A percentile compares a stretch with the other conserved stretches of the same genome.
Conservation (phyloP, 2,113 vertebrate genomes). For the Gorilla gorilla region DNA sequence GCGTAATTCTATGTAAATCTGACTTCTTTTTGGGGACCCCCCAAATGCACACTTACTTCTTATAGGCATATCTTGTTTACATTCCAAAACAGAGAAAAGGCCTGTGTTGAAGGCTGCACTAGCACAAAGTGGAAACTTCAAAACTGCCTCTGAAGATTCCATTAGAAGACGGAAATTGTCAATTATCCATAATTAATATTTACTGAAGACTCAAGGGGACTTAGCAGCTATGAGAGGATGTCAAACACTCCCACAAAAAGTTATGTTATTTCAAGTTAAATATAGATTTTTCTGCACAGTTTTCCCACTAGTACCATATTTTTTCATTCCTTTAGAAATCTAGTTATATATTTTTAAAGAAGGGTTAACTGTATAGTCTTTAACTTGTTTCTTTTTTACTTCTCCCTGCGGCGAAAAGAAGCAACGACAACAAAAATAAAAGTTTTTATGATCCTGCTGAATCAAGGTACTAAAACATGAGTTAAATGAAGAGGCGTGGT, state of each 20-base stretch:
- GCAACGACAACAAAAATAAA: conserved; percentile 74
- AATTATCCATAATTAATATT: conserved; percentile 72
- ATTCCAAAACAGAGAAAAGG: not conserved
- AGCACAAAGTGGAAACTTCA: not conserved
- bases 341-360: conserved; percentile 74
- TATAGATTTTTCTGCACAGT: conserved; percentile 46
- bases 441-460: conserved; percentile 67
- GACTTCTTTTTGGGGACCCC: not conserved
- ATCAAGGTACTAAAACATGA: conserved; percentile 73
- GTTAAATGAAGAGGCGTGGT: conserved; percentile 75
- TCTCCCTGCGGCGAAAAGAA: conserved; percentile 69
- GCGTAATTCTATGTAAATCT: not conserved
- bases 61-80: not conserved
- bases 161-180: conserved; percentile 37
- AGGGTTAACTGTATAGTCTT: conserved; percentile 64
- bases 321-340: conserved; percentile 74
- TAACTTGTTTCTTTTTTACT: conserved; percentile 70
- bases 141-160: not conserved
- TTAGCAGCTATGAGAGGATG: not conserved
- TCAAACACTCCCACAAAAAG: conserved; percentile 44
- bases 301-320: conserved; percentile 47
- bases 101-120: not conserved
- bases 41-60: not conserved
- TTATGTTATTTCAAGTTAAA: conserved; percentile 67
- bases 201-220: not conserved